Evolutionary conservation across 2,797 vertebrate genomes (phyloP).

Genomic region (Sternotherus odoratus): DNA sequence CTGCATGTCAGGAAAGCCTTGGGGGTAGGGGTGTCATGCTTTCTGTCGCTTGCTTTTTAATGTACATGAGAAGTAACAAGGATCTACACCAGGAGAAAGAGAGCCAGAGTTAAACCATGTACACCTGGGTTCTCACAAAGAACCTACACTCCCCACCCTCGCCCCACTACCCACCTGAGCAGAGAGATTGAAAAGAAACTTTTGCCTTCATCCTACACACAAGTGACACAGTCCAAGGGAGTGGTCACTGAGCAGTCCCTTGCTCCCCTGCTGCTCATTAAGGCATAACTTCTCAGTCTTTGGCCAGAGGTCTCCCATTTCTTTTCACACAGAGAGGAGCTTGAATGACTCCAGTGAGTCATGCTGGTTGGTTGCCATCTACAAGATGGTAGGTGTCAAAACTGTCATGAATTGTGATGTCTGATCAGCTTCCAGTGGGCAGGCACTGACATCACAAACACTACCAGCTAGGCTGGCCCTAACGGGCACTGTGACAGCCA

Average conservation of each 20-base stretch:
- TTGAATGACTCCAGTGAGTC: background rate
- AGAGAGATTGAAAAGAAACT: background rate
- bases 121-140: background rate
- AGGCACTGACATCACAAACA: background rate
- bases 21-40: background rate
- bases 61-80: background rate
- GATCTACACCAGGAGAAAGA: background rate
- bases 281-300: background rate
- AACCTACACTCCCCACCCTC: background rate
- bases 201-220: background rate
- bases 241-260: background rate
- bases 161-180: accelerated
- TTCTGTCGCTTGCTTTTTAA: background rate
- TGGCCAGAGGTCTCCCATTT: background rate
- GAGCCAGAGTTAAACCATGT: background rate
- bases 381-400: background rate
- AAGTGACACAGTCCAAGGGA: background rate
- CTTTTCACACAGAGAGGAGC: accelerated
- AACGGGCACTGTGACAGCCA: background rate
- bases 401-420: background rate
- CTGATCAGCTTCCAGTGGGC: background rate
- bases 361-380: background rate
- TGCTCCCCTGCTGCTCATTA: background rate
- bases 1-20: background rate
- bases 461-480: background rate